Conservation (phyloP, 2,888 invertebrate species). For the Alcis repandata region DNA sequence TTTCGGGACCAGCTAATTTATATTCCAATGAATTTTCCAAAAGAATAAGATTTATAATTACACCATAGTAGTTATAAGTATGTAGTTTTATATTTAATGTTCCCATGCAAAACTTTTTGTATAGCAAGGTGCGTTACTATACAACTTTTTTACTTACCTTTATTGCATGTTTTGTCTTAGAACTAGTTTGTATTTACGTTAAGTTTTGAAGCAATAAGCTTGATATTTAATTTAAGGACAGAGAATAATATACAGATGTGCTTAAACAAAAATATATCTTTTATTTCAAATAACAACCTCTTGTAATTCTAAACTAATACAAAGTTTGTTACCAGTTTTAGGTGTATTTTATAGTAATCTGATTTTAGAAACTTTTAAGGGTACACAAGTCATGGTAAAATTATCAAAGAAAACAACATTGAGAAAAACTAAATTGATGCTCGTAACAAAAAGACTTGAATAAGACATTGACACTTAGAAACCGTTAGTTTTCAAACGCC, state of each 20-base stretch:
- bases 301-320: not conserved
- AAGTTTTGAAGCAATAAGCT: constrained; percentile 71
- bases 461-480: no score
- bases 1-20: constrained; percentile 14
- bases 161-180: constrained; percentile 47
- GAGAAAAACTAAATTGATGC: no score
- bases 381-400: no score
- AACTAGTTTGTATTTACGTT: constrained; percentile 41
- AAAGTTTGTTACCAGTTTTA: not conserved
- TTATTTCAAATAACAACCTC: constrained; percentile 30
- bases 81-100: constrained; percentile 13
- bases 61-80: constrained; percentile 1
- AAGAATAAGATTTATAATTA: not conserved
- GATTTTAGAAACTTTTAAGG: no score
- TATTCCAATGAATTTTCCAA: not conserved
- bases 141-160: constrained; percentile 33
- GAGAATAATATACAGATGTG: constrained; percentile 71
- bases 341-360: no score
- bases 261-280: constrained; percentile 70
- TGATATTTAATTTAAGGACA: constrained; percentile 61
- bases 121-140: constrained; percentile 36
- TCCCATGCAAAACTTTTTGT: constrained; percentile 26
- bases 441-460: no score
- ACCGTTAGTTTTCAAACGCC: no score
- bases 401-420: no score